These are phyloP conservation scores for Caenorhabditis briggsae DNA, from an alignment of 1,140 invertebrate genomes.

Conservation along the genomic window DNA sequence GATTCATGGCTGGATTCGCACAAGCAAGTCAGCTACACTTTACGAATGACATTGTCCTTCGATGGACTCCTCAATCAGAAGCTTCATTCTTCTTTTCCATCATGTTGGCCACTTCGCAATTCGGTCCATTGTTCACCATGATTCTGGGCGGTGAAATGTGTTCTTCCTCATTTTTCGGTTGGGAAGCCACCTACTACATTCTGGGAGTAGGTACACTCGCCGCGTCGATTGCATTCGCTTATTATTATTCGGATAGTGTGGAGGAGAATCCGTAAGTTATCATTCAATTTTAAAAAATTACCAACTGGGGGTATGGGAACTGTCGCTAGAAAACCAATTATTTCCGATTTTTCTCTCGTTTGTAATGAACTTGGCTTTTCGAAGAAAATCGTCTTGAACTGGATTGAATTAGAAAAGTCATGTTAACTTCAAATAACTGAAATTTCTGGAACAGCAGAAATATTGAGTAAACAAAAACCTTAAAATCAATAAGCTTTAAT, in stretches of 20 bases:
- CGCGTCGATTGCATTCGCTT: constrained; percentile 33
- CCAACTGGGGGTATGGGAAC: background rate
- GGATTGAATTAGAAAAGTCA: too few relatives aligned
- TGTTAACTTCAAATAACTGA: too few relatives aligned
- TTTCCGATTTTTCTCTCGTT: background rate
- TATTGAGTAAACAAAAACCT: too few relatives aligned
- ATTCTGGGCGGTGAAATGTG: constrained; percentile 60
- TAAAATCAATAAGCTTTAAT: too few relatives aligned
- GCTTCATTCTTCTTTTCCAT: constrained; percentile 59
- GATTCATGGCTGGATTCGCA: constrained; percentile 55
- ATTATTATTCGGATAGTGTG: constrained; percentile 44
- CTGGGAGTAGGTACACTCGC: constrained; percentile 35
- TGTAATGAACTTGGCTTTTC: too few relatives aligned
- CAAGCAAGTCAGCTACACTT: constrained; percentile 57
- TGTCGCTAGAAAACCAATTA: background rate
- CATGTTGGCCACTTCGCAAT: constrained; percentile 50
- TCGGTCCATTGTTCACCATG: constrained; percentile 58
- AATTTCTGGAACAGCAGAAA: too few relatives aligned
- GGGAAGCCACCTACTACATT: constrained; percentile 60
- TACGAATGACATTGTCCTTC: constrained; percentile 48
- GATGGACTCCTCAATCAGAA: constrained; percentile 43
- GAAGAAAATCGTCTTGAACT: too few relatives aligned
- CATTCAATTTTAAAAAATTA: background rate
- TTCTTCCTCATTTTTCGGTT: constrained; percentile 59
- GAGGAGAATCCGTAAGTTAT: constrained; percentile 44